Evolutionary conservation across 2,113 vertebrate species (phyloP).

Genomic region (Chitala chitala): DNA sequence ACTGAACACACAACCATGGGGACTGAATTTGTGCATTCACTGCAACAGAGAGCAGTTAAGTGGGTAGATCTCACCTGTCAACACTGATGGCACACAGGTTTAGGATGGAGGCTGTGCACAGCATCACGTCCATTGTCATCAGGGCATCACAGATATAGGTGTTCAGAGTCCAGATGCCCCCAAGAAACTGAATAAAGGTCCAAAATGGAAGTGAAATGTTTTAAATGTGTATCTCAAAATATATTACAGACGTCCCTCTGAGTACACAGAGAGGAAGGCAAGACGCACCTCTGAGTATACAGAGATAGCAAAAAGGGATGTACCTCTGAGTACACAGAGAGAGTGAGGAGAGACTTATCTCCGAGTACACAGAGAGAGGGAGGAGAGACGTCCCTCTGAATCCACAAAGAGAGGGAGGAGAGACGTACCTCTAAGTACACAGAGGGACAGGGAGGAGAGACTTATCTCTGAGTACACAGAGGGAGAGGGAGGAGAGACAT

Average conservation of each 20-base stretch:
- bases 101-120: conserved; percentile 69
- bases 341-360: not conserved
- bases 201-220: not conserved
- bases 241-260: not conserved
- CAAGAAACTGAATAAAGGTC: conserved; percentile 54
- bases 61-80: conserved; percentile 54
- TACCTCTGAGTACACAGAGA: too few species aligned
- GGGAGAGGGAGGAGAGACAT: not conserved
- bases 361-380: not conserved
- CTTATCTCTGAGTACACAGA: not conserved
- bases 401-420: not conserved
- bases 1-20: not conserved
- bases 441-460: too few species aligned
- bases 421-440: too few species aligned
- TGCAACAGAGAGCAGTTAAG: not conserved
- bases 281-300: too few species aligned
- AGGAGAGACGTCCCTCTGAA: not conserved
- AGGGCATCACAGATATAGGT: conserved; percentile 61
- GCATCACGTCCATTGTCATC: conserved; percentile 73
- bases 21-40: not conserved
- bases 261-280: not conserved
- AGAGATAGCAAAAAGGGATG: too few species aligned
- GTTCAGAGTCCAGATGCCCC: conserved; percentile 64
- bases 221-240: not conserved
- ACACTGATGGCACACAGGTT: conserved; percentile 71